Conservation (phyloP, 2,888 invertebrate genomes). For the Drosophila pegasa region DNA sequence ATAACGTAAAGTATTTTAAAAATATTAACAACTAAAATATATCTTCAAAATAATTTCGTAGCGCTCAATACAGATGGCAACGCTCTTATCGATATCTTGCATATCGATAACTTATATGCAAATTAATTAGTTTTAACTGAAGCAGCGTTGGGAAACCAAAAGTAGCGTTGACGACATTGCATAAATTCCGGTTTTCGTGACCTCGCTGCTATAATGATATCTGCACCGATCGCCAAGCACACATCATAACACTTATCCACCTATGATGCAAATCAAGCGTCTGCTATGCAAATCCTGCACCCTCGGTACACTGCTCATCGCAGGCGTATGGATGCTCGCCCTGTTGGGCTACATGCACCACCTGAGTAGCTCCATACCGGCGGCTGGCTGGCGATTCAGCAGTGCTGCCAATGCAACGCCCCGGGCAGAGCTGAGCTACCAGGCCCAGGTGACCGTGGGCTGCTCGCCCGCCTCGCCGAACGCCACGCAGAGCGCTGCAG, state of each 20-base stretch:
- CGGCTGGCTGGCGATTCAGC: constrained; percentile 66
- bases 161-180: constrained; percentile 43
- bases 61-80: constrained; percentile 1
- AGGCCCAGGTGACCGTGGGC: constrained; percentile 57
- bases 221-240: constrained; percentile 3
- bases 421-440: constrained; percentile 52
- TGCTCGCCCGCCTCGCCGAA: constrained; percentile 42
- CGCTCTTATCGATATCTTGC: constrained; percentile 27
- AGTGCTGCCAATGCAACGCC: constrained; percentile 32
- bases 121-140: constrained; percentile 62
- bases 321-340: constrained; percentile 60
- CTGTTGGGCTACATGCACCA: constrained; percentile 68
- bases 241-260: constrained; percentile 7
- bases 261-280: constrained; percentile 78
- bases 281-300: constrained; percentile 75
- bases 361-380: constrained; percentile 60
- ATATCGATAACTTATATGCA: constrained; percentile 53
- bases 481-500: neutral
- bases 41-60: neutral
- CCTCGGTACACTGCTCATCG: constrained; percentile 59
- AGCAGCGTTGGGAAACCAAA: constrained; percentile 17
- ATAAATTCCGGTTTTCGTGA: constrained; percentile 54
- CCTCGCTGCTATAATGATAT: constrained; percentile 51
- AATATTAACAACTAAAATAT: neutral
- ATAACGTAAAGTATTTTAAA: neutral